Evolutionary conservation across 1,140 invertebrate species (phyloP), one percentile per base, ranked within the genome.

Genomic region (Telenomus remus): DNA sequence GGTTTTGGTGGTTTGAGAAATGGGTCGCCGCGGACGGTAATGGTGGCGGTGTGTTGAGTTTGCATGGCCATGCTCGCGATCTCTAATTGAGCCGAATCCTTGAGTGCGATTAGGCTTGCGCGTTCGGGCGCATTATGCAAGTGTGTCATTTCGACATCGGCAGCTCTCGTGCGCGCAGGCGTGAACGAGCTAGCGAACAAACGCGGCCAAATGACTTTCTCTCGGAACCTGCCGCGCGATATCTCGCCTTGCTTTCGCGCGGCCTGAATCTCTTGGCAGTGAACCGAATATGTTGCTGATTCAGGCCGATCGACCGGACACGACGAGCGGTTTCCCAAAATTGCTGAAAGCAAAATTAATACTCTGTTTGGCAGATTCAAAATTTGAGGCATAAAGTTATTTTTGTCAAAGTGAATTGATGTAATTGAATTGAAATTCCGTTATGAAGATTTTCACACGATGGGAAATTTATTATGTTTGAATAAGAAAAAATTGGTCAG

Each of bases 251-350:
- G 72, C 75, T 76, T 76, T 78, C 80, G 68, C 77, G 76, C 78
- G 78, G 61, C 73, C 76, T 78, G 73, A 64, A 79, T 80, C 74
- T 77, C 71, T 76, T 81, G 80, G 75, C 76, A 81, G 74, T 80
- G 74, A 79, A 80, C 74, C 74, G 73, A 79, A 77, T 81, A 79
- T 27, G 19, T 27, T 27, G 71, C 73, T 66, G 71, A 78, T 66
- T 70, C 56, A 63, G 61, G 70, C 55, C 54, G 53, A 49, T 48
- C 72, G 65, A 76, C 55, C 64, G 65, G 73, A 76, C 69, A 70
- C 65, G 73, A 59, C 73, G 65, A 49, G 16, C 57, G 60, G n/a
- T 60, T 12, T 65, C 72, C 64, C 63, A 75, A 75, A n/a, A 75
- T 75, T 57, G 4, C 64, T 56, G 56, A 34, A 27, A 27, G 3